A percentile compares a stretch with the other conserved stretches of the same genome.
Conservation (phyloP, 2,113 vertebrate genomes). For the Platycercus adscitus region DNA sequence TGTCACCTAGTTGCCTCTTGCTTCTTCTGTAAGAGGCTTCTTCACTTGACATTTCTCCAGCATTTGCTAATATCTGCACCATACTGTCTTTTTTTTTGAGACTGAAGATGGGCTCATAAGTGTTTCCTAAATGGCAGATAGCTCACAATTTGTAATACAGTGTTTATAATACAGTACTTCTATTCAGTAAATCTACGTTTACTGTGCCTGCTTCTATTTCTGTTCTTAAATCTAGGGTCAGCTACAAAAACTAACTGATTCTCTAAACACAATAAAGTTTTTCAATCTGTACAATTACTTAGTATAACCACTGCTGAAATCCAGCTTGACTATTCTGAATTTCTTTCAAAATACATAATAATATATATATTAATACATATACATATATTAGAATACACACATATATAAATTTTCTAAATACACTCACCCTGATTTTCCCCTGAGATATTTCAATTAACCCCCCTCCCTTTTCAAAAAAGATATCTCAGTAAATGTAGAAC, state of each 20-base stretch:
- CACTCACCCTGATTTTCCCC: not conserved
- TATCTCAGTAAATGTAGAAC: not conserved
- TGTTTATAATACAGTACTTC: not conserved
- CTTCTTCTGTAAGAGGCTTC: not conserved
- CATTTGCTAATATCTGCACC: not conserved
- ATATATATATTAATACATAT: not conserved
- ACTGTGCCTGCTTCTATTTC: not conserved
- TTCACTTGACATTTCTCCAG: not conserved
- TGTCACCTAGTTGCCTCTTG: not conserved
- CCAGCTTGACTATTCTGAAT: not conserved
- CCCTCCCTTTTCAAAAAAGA: not conserved
- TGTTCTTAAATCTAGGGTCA: not conserved
- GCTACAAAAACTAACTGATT: not conserved
- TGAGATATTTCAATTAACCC: not conserved
- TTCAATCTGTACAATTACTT: not conserved
- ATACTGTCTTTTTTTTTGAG: not conserved
- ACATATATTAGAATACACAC: not conserved
- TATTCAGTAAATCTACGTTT: not conserved
- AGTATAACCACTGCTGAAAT: not conserved
- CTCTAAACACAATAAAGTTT: not conserved
- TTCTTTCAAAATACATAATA: not conserved
- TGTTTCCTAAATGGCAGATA: not conserved
- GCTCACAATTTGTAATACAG: not conserved
- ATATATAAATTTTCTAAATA: not conserved
- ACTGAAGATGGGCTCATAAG: not conserved